Evolutionary conservation across 1,140 invertebrate genomes (phyloP).

Genomic region (Drosophila kurseongensis): DNA sequence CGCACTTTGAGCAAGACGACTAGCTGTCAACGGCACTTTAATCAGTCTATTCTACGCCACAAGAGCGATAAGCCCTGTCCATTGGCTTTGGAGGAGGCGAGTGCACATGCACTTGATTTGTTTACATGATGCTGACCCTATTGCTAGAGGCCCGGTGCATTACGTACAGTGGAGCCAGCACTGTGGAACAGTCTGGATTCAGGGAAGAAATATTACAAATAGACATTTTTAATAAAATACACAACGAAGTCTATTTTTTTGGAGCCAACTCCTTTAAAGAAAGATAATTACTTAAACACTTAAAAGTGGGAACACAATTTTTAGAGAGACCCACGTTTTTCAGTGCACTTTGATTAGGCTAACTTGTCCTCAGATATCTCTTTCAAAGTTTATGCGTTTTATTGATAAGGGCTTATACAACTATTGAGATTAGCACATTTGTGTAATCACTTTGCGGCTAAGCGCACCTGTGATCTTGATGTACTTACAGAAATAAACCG

Average conservation of each 20-base stretch:
- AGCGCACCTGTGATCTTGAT: conserved; percentile 16
- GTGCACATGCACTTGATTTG: conserved; percentile 48
- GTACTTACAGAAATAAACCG: conserved; percentile 11
- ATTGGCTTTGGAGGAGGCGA: conserved; percentile 28
- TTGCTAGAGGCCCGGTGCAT: conserved; percentile 18
- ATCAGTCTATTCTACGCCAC: conserved; percentile 35
- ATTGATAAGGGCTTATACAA: conserved; percentile 32
- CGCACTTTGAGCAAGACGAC: conserved; percentile 41
- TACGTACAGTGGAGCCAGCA: conserved; percentile 18
- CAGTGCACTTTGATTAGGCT: neutral
- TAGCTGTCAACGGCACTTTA: conserved; percentile 52
- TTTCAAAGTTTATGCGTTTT: conserved; percentile 8
- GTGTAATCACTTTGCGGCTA: conserved; percentile 10
- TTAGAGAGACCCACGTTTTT: neutral
- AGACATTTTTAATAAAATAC: too few species aligned
- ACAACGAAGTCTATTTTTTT: too few species aligned
- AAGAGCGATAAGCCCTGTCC: conserved; percentile 45
- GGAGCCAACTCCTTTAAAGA: too few species aligned
- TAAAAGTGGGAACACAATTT: neutral
- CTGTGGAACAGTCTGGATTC: neutral
- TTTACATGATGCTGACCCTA: conserved; percentile 40
- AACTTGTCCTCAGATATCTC: neutral
- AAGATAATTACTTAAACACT: neutral
- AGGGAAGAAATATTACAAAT: too few species aligned
- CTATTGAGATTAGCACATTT: conserved; percentile 8